These are phyloP conservation scores for Sarcophilus harrisii DNA, from an alignment of 2,797 vertebrate genomes.

Conservation along the genomic window DNA sequence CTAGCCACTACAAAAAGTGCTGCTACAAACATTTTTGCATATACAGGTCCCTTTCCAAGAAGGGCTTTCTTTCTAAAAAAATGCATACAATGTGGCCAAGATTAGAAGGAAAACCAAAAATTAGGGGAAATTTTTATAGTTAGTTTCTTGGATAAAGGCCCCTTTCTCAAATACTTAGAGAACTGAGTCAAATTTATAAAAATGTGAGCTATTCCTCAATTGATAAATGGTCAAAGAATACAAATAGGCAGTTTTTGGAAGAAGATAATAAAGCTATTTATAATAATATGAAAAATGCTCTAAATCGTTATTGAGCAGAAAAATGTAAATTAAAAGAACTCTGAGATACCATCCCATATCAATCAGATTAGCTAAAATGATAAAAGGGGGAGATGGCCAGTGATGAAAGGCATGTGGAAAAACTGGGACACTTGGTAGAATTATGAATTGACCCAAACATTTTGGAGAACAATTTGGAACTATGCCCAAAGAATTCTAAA, in stretches of 20 bases:
- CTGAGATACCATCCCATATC: not conserved
- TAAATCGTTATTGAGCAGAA: not conserved
- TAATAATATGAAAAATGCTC: not conserved
- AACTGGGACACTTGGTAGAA: not conserved
- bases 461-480: not conserved
- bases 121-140: too few species aligned
- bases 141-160: too few species aligned
- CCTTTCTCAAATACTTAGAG: too few species aligned
- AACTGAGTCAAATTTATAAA: not conserved
- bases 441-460: not conserved
- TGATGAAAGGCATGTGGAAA: not conserved
- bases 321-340: not conserved
- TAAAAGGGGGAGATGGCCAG: not conserved
- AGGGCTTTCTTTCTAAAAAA: too few species aligned
- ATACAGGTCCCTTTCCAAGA: too few species aligned
- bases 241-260: not conserved
- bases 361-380: not conserved
- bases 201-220: not conserved
- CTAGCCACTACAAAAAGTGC: too few species aligned
- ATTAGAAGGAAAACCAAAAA: too few species aligned
- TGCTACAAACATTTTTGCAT: too few species aligned
- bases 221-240: not conserved
- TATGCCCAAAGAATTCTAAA: not conserved
- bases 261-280: not conserved
- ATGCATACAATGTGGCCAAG: too few species aligned